Evolutionary conservation across 2,113 vertebrate genomes (phyloP), one percentile per base, ranked within the genome.

Genomic region (Vulpes ferrilata): DNA sequence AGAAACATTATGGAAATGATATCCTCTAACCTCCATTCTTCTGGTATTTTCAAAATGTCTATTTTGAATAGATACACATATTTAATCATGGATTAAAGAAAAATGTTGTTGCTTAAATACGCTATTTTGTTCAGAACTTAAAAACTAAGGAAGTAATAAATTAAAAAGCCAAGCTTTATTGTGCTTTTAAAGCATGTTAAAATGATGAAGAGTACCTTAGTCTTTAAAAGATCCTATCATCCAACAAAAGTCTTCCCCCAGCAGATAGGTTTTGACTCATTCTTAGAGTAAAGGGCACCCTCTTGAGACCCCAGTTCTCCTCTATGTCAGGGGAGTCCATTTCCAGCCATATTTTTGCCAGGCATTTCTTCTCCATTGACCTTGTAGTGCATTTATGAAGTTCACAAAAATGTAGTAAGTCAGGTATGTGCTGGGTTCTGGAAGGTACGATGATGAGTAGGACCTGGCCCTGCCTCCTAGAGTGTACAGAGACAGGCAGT

Each of bases 1-100:
- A 89, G 53, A 22, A 87, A 73, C 20, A 32, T 43, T 7, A 43
- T 95, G 23, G 87, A 93, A 88, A 57, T 71, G 20, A 6, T 20
- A 65, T 64, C 22, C 10, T 67, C 48, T 69, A 22, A 93, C 73
- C 20, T 89, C 25, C 59, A 1, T 64, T 85, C 35, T 89, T 94
- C 78, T 12, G 57, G 15, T 48, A 43, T 88, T 90, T 97, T 85
- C 84, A 88, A 95, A 97, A 65, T 85, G 55, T 57, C 5, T 64
- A 82, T 67, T 95, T 93, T 38, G 74, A 94, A 90, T 38, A 90
- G 12, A 51, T 32, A 73, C 12, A 16, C 13, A 71, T 76, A 85
- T n/a, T 84, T 82, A 79, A 86, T 32, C 23, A 62, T n/a, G 48
- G 35, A 60, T 17, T 55, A 30, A 84, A 90, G 35, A 80, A 74